Evolutionary conservation across 2,888 invertebrate genomes (phyloP), one percentile per base, ranked within the genome.

Genomic region (Drosophila anceps): DNA sequence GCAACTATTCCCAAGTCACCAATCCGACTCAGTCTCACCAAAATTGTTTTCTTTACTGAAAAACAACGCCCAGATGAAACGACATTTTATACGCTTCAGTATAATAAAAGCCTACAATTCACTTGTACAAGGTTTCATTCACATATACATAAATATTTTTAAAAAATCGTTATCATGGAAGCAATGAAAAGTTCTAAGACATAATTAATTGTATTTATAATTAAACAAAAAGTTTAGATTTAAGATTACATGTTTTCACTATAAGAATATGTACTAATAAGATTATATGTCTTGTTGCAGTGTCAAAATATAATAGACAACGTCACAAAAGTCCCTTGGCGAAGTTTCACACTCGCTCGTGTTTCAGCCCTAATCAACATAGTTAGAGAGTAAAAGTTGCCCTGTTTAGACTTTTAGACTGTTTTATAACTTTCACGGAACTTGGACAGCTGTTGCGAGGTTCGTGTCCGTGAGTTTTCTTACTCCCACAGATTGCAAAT

Each of bases 391-490:
- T 31, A 4, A 55, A 33, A 18, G 15, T 65, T n/a, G 8, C 27
- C 20, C 43, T 51, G 39, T 10, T 20, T 55, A 15, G 29, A 39
- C 69, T 31, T 54, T 15, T 37, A 15, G 12, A 20, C 24, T 61
- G n/a, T 24, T 27, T 39, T 54, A 29, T 41, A 54, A 61, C 41
- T 57, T 37, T 57, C 6, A 9, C 60, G 43, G 13, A 64, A 39
- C 24, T 33, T 54, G 54, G 35, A 54, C 76, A 76, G 76, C 70
- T 74, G 74, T 54, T 74, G 43, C 12, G 15, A 15, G 46, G 20
- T 39, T 58, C 9, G 12, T 10, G 18, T 15, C 18, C 10, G 24
- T 20, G 24, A 9, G 33, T 20, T 39, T 37, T 46, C 44, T 20
- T 39, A 33, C 33, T 3, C 31, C 20, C 9, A 37, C 59, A n/a